These are phyloP conservation scores for Drosophila setosimentum DNA, from an alignment of 2,888 invertebrate genomes.

Conservation along the genomic window DNA sequence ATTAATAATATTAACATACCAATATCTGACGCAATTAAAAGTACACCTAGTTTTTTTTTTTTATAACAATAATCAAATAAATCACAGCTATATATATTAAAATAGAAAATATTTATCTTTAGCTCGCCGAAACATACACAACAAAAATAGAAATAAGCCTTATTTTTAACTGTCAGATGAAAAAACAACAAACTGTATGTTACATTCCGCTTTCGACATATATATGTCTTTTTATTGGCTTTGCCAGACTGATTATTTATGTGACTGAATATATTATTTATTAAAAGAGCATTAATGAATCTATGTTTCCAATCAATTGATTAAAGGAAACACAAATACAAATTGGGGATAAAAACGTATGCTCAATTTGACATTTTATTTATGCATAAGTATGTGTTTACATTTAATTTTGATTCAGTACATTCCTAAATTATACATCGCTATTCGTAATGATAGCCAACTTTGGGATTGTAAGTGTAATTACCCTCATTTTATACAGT, in stretches of 20 bases:
- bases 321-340: background rate
- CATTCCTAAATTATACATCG: background rate
- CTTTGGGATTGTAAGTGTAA: slow-evolving; percentile 1
- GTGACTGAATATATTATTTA: slow-evolving; percentile 6
- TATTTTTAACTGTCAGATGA: background rate
- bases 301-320: slow-evolving; percentile 1
- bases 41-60: slow-evolving; percentile 36
- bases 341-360: background rate
- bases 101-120: slow-evolving; percentile 7
- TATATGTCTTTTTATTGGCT: background rate
- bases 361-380: slow-evolving; percentile 2
- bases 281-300: background rate
- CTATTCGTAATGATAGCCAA: background rate
- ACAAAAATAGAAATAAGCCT: background rate
- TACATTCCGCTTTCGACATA: slow-evolving; percentile 9
- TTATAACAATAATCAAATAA: slow-evolving; percentile 14
- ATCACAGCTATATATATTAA: slow-evolving; percentile 12
- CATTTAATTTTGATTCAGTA: background rate
- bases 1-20: slow-evolving; percentile 28
- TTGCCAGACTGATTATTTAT: slow-evolving; percentile 4
- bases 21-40: slow-evolving; percentile 30
- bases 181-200: background rate
- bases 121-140: slow-evolving; percentile 1
- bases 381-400: background rate
- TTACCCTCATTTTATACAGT: background rate